These are phyloP conservation scores for Ptychochromis oligacanthus DNA, from an alignment of 2,113 vertebrate genomes.

Conservation along the genomic window DNA sequence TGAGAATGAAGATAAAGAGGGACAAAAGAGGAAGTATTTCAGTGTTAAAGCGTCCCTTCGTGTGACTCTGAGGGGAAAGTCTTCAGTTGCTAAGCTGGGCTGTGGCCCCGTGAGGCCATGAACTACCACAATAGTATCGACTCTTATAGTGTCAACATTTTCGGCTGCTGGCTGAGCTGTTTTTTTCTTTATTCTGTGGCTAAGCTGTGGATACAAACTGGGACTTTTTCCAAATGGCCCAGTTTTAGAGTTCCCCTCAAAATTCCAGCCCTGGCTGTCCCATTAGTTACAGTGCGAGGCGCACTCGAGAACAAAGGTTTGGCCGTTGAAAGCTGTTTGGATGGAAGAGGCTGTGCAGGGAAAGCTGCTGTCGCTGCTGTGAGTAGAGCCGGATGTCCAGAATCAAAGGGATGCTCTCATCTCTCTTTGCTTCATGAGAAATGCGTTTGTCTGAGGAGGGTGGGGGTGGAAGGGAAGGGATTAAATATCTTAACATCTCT, in stretches of 20 bases:
- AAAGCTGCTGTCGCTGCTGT: conserved; percentile 32
- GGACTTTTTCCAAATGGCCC: conserved; percentile 64
- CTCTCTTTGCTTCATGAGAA: conserved; percentile 17
- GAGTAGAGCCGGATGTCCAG: conserved; percentile 33
- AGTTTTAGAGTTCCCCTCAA: conserved; percentile 43
- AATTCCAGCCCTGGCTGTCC: conserved; percentile 37
- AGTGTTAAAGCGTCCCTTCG: background rate
- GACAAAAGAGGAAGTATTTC: conserved; percentile 32
- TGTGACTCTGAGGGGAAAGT: background rate
- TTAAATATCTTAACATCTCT: conserved; percentile 28
- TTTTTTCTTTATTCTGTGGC: conserved; percentile 22
- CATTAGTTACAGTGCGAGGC: conserved; percentile 50
- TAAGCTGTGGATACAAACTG: conserved; percentile 53
- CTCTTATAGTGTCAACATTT: conserved; percentile 51
- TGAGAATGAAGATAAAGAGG: conserved; percentile 30
- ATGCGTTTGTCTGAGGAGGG: background rate
- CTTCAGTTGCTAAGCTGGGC: conserved; percentile 27
- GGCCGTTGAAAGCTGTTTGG: conserved; percentile 44
- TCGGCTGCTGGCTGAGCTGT: conserved; percentile 29
- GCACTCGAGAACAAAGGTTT: conserved; percentile 45
- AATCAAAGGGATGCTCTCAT: conserved; percentile 41
- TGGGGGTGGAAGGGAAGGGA: background rate
- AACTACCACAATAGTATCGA: conserved; percentile 38
- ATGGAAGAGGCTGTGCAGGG: conserved; percentile 26
- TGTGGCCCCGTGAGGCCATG: conserved; percentile 26